A percentile compares a stretch with the other conserved stretches of the same genome.
These are phyloP conservation scores for Fringilla coelebs DNA, from an alignment of 2,797 vertebrate genomes.

Conservation along the genomic window DNA sequence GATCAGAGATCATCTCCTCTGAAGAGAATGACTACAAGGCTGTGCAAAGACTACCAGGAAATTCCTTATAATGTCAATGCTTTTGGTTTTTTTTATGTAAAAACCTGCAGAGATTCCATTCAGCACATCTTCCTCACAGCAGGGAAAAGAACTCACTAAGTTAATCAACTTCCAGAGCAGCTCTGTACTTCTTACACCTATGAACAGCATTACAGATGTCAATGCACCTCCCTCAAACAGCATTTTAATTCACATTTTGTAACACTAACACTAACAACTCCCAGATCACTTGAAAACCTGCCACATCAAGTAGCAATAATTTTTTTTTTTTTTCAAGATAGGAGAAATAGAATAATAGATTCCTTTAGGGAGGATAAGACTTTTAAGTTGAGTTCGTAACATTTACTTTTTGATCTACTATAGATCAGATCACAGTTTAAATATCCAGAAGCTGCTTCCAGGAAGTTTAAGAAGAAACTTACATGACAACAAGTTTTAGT, in stretches of 20 bases:
- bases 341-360: accelerated
- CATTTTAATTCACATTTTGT: neutral
- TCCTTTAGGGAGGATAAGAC: neutral
- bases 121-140: neutral
- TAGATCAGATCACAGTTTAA: neutral
- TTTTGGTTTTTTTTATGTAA: accelerated
- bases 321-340: neutral
- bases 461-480: neutral
- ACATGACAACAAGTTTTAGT: neutral
- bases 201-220: neutral
- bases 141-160: neutral
- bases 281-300: neutral
- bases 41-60: neutral
- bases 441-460: neutral
- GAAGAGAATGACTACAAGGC: neutral
- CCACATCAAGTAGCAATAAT: neutral
- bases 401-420: neutral
- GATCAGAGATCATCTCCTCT: neutral
- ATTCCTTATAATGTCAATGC: neutral
- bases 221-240: neutral
- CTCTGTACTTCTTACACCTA: neutral
- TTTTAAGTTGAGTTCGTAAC: neutral
- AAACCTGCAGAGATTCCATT: neutral
- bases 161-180: neutral
- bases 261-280: neutral